Base-by-base conservation (phyloP, 2,888 invertebrate species). In the Choristoneura rosaceana region DNA sequence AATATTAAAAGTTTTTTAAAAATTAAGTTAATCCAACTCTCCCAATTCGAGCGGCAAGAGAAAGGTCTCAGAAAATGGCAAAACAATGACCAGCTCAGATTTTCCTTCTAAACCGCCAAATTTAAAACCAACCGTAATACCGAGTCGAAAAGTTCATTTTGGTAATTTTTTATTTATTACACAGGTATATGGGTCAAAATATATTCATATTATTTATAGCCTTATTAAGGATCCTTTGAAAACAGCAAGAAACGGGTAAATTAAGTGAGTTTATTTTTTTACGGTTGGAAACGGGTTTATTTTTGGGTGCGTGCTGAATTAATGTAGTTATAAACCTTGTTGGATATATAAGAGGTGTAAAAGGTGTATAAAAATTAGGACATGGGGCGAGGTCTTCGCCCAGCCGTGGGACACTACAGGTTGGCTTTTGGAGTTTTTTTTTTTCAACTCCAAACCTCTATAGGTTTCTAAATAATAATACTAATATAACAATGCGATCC, bases 141-240 rank as follows among this genome's bases (percentile, higher is more conserved):
- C 4, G 33, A 33, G 15, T 5, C 4, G 4, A 14, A 33, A 34
- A 50, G 50, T 10, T 9, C 15, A 15, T 12, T 50, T 64, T 34
- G 0, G 3, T 9, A 50, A 8, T 33, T 34, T 38, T 5, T 12
- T 15, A 64, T 17, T 33, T 34, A 64, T 50, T 34, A 25, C 34
- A n/a, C 14, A 59, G 45, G 45, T 66, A 66, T 66, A 59, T 67
- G 25, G 3, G 38, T 10, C 25, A 38, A 68, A 33, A 60, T 68
- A 55, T 41, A 55, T 41, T 60, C 60, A 60, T 68, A 68, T 60
- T 68, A 68, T 60, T 60, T 34, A 60, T 47, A 68, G 47, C 59
- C 38, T 68, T 68, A 68, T 47, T 68, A 50, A 38, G 25, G 45
- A 17, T 15, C 15, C 45, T 59, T 45, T 67, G 45, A 59, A 59